Evolutionary conservation across 2,888 invertebrate genomes (phyloP), one percentile per base, ranked within the genome.

Genomic region (Nephrotoma flavescens): DNA sequence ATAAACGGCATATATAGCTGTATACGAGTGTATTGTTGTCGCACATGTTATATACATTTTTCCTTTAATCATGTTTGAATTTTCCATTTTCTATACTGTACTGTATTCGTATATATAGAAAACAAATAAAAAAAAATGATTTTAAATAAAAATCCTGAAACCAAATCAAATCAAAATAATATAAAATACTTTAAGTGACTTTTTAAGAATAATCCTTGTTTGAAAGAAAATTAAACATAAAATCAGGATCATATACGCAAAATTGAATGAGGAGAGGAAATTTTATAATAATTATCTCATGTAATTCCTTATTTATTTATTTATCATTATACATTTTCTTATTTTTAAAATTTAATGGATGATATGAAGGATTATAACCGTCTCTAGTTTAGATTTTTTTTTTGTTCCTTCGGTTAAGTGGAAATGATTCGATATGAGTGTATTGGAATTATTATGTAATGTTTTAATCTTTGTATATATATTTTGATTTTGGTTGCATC

Each of bases 171-270:
- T 71, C 71, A 71, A 6, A 71, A 71, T 31, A 31, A 71, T 71
- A 71, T 31, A 71, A 71, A 31, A 71, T 71, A 42, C 84, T 84
- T 84, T 42, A 84, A 84, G 84, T 84, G 84, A 84, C 84, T 84
- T 84, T 84, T 84, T 84, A 84, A 84, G 84, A 84, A 42, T 84
- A 84, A 84, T 84, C 84, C 84, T 84, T 84, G 84, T 84, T 84
- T 42, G 71, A 71, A 71, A 71, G 71, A 71, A 71, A 31, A 71
- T 71, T 71, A 71, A 71, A 71, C 31, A 71, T 31, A 84, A 42
- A 84, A 84, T 42, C 84, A 84, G 84, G 84, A 84, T 84, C 84
- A 84, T 84, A 84, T 84, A 84, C 84, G 84, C 84, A 84, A 84
- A 84, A 84, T 84, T 84, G 84, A 84, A 84, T 84, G 84, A 84